phyloP scores from a whole-genome alignment of 2,797 vertebrate genomes.

The Pseudocheirus occidentalis region DNA sequence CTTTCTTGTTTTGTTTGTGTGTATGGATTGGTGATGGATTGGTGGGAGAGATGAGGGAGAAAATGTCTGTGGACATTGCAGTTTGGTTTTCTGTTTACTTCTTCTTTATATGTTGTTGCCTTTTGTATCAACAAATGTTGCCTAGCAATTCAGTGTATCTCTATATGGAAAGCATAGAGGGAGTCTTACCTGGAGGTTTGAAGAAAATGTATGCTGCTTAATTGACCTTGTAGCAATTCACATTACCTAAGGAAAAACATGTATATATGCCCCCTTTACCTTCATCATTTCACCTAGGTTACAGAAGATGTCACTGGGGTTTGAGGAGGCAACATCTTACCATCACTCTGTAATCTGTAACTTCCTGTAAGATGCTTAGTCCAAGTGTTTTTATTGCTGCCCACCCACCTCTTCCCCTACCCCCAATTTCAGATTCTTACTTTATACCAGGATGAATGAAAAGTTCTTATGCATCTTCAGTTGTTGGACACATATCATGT shows the following conservation, averaged over 20 bases:
- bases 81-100: neutral
- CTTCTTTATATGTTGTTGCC: neutral
- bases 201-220: constrained; percentile 38
- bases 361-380: constrained; percentile 17
- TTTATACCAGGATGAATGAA: constrained; percentile 2
- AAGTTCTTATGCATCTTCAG: neutral
- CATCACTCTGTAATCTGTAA: neutral
- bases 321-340: neutral
- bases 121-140: constrained; percentile 42
- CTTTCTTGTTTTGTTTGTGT: neutral
- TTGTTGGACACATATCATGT: neutral
- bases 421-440: neutral
- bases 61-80: neutral
- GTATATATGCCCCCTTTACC: neutral
- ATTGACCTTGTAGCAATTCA: neutral
- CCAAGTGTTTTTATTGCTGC: neutral
- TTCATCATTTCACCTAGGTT: neutral
- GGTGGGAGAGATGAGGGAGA: neutral
- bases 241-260: neutral
- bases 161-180: constrained; percentile 15
- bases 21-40: neutral
- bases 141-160: constrained; percentile 31
- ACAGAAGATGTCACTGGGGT: neutral
- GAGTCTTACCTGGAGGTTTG: constrained; percentile 32
- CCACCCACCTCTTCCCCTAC: neutral